Base-by-base conservation (phyloP, 1,140 invertebrate species). In the Ceratosolen fusciceps region DNA sequence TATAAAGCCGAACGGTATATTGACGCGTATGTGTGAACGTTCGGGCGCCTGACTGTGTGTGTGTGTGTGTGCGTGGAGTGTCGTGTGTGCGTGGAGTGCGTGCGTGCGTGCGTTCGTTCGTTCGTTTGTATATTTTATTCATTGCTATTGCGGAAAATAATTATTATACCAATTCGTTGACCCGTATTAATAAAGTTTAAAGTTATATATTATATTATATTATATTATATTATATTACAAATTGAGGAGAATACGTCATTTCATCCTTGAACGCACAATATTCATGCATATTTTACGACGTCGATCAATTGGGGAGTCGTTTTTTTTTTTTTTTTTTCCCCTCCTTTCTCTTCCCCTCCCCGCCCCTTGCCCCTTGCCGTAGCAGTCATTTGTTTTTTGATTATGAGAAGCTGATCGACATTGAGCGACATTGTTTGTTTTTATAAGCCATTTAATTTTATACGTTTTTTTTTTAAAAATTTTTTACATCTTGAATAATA, bases 221-320 rank as follows among this genome's bases (percentile, higher is more conserved):
- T n/a, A n/a, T n/a, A n/a, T n/a, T n/a, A n/a, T 65, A 65, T 37
- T 65, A 65, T 31, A 65, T 65, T 65, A 65, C 7, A 65, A n/a
- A 16, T 16, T 60, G 3, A 14, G 1, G 26, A 60, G 8, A 31
- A 31, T 29, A 31, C 19, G 29, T 60, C 12, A 65, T 37, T 65
- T 37, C 9, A 37, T 37, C 34, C 58, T 65, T 65, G 10, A 52
- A n/a, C n/a, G n/a, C n/a, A n/a, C n/a, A n/a, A n/a, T n/a, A n/a
- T n/a, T n/a, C n/a, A n/a, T n/a, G n/a, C n/a, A n/a, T n/a, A n/a
- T n/a, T n/a, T n/a, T n/a, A n/a, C n/a, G n/a, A n/a, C n/a, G n/a
- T n/a, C n/a, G n/a, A n/a, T n/a, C n/a, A n/a, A n/a, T n/a, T n/a
- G n/a, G n/a, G n/a, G n/a, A n/a, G n/a, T n/a, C n/a, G n/a, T n/a